Evolutionary conservation across 2,888 invertebrate species (phyloP).

Genomic region (Eledone cirrhosa): DNA sequence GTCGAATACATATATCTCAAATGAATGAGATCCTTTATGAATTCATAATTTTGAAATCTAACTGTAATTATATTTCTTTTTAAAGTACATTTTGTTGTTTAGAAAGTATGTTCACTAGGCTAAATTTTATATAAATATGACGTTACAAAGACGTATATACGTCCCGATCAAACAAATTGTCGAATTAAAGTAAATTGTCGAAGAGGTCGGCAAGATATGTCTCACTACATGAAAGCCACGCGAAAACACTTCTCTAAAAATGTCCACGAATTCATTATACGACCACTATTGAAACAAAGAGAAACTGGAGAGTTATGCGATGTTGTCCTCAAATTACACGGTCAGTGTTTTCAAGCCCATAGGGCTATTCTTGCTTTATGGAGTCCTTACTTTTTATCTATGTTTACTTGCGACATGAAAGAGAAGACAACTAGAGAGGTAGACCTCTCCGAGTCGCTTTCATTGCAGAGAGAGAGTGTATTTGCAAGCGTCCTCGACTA

Average conservation of each 20-base stretch:
- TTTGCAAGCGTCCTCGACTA: slow-evolving; percentile 58
- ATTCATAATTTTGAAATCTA: too few relatives aligned
- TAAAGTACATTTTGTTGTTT: background rate
- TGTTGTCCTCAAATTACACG: slow-evolving; percentile 54
- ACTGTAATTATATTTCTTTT: too few relatives aligned
- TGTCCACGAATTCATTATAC: slow-evolving; percentile 55
- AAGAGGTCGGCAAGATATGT: slow-evolving; percentile 40
- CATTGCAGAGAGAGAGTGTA: slow-evolving; percentile 55
- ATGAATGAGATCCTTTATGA: too few relatives aligned
- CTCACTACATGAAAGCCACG: slow-evolving; percentile 58
- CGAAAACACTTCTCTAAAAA: slow-evolving; percentile 56
- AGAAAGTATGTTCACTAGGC: background rate
- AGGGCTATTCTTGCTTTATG: slow-evolving; percentile 59
- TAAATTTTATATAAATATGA: background rate
- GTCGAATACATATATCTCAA: too few relatives aligned
- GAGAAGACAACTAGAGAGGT: slow-evolving; percentile 55
- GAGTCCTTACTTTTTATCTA: slow-evolving; percentile 64
- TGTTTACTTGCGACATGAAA: slow-evolving; percentile 64
- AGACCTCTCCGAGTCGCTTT: slow-evolving; percentile 58
- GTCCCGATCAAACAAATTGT: too few relatives aligned
- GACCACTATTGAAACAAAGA: slow-evolving; percentile 56
- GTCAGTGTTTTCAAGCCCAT: slow-evolving; percentile 53
- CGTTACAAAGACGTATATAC: too few relatives aligned
- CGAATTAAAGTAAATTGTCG: background rate
- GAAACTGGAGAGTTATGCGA: slow-evolving; percentile 63